Conservation (phyloP, 2,113 vertebrate genomes). For the Gracilinanus agilis region DNA sequence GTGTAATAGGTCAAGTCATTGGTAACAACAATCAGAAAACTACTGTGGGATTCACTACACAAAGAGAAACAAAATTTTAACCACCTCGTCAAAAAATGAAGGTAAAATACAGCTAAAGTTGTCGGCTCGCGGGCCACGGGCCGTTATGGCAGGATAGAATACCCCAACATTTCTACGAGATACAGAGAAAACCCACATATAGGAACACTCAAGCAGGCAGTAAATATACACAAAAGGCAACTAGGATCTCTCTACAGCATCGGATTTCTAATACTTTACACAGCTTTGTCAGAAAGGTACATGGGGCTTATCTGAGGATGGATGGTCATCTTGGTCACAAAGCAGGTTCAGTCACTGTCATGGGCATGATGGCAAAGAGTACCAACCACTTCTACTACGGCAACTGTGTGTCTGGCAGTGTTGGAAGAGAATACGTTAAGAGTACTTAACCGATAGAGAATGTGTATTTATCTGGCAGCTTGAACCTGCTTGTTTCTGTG, state of each 20-base stretch:
- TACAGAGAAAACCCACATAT: slow-evolving; percentile 98
- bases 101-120: slow-evolving; percentile 96
- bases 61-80: slow-evolving; percentile 98
- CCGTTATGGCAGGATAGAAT: slow-evolving; percentile 96
- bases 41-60: slow-evolving; percentile 99
- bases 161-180: slow-evolving; percentile 97
- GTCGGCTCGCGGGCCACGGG: slow-evolving; percentile 92
- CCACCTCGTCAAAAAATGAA: slow-evolving; percentile 98
- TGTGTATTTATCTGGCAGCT: slow-evolving; percentile 74
- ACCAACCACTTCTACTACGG: slow-evolving; percentile 77
- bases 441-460: slow-evolving; percentile 71
- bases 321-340: slow-evolving; percentile 85
- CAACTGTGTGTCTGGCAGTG: slow-evolving; percentile 86
- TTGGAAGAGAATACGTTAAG: slow-evolving; percentile 83
- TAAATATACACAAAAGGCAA: slow-evolving; percentile 99
- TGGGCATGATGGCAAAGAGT: slow-evolving; percentile 76
- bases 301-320: slow-evolving; percentile 89
- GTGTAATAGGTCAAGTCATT: slow-evolving; percentile 97
- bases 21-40: slow-evolving; percentile 99
- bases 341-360: slow-evolving; percentile 85
- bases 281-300: slow-evolving; percentile 96
- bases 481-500: slow-evolving; percentile 82
- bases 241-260: slow-evolving; percentile 99
- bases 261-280: slow-evolving; percentile 98
- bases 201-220: slow-evolving; percentile 99